Conservation (phyloP, 2,888 invertebrate genomes). For the Dicyrtoma fusca region DNA sequence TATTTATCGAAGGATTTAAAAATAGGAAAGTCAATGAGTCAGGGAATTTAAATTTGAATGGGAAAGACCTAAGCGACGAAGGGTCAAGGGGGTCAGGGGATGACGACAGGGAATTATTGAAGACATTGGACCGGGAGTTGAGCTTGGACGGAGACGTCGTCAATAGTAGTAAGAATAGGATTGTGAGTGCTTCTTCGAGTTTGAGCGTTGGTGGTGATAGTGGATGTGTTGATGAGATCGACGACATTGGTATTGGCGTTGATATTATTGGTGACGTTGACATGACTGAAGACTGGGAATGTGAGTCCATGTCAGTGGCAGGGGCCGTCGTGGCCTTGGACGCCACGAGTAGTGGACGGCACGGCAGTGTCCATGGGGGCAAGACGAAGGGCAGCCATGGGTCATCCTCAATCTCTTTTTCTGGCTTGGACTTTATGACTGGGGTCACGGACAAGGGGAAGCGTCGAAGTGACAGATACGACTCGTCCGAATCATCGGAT, state of each 20-base stretch:
- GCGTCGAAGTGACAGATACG: conserved; percentile 87
- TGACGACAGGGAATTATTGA: conserved; percentile 14
- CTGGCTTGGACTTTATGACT: conserved; percentile 47
- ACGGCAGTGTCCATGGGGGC: too few relatives aligned
- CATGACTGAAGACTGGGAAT: conserved; percentile 34
- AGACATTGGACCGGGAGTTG: not conserved
- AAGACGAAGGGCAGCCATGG: not conserved
- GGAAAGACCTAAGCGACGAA: not conserved
- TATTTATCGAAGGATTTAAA: too few relatives aligned
- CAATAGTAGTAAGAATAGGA: not conserved
- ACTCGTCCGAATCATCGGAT: conserved; percentile 92
- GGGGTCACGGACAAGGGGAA: conserved; percentile 62
- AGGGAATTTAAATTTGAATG: not conserved
- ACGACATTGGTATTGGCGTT: not conserved
- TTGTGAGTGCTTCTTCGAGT: not conserved
- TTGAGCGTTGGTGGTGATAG: not conserved
- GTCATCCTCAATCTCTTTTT: conserved; percentile 42
- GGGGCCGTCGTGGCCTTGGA: conserved; percentile 3
- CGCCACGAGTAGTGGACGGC: conserved; percentile 15
- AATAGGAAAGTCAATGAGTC: too few relatives aligned
- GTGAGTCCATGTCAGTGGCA: conserved; percentile 31
- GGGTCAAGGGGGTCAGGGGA: not conserved
- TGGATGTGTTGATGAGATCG: not conserved
- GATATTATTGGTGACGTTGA: conserved; percentile 5
- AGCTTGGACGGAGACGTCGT: not conserved